phyloP scores from a whole-genome alignment of 2,888 invertebrate species.

The Scaptodrosophila latifasciaeformis region DNA sequence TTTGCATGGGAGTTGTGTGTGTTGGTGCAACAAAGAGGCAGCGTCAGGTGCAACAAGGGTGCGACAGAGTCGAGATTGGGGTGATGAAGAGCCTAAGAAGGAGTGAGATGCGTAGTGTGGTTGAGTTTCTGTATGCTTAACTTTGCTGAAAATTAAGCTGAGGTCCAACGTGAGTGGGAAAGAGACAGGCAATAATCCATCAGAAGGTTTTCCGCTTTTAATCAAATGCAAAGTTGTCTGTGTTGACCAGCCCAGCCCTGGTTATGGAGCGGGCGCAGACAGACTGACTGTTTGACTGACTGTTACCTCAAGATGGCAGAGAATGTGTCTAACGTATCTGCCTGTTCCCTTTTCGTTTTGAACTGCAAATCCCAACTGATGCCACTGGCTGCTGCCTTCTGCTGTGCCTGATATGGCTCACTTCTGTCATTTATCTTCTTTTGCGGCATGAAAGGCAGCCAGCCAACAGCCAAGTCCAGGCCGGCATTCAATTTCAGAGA shows the following conservation, averaged over 20 bases:
- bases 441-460: conserved; percentile 47
- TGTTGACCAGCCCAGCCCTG: not conserved
- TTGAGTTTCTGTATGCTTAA: not conserved
- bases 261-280: not conserved
- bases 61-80: conserved; percentile 2
- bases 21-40: conserved; percentile 12
- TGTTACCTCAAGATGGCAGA: conserved; percentile 7
- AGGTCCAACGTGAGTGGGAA: not conserved
- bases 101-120: too few relatives aligned
- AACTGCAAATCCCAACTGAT: conserved; percentile 32
- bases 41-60: conserved; percentile 21
- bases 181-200: not conserved
- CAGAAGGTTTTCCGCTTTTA: conserved; percentile 40
- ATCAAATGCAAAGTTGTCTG: conserved; percentile 49
- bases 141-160: not conserved
- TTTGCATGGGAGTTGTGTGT: conserved; percentile 7
- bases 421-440: conserved; percentile 67
- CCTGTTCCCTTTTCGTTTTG: conserved; percentile 6
- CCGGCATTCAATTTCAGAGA: conserved; percentile 61
- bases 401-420: conserved; percentile 59
- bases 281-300: not conserved
- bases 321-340: conserved; percentile 1
- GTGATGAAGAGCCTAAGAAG: too few relatives aligned
- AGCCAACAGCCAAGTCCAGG: too few relatives aligned
- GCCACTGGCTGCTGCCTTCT: not conserved